A percentile compares a stretch with the other conserved stretches of the same genome.
Evolutionary conservation across 2,797 vertebrate species (phyloP).

Genomic region (Microctenopoma stevenorrisi): DNA sequence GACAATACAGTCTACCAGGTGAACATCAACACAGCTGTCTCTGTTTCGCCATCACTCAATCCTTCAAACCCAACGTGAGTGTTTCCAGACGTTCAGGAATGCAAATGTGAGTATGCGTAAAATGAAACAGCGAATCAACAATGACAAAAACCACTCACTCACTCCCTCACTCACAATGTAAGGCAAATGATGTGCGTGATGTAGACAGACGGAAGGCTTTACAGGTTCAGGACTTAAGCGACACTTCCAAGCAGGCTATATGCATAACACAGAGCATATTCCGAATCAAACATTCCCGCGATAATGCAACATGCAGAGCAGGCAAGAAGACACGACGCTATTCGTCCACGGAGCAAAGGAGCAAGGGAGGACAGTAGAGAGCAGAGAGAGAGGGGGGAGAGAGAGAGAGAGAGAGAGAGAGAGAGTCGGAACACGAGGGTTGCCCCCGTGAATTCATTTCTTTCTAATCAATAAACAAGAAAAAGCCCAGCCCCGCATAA

Average conservation of each 20-base stretch:
- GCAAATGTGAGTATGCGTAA: constrained; percentile 30
- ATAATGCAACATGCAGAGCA: constrained; percentile 81
- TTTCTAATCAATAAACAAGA: constrained; percentile 84
- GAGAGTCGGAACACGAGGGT: constrained; percentile 73
- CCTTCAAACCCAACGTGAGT: background rate
- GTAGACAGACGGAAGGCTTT: background rate
- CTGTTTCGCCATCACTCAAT: background rate
- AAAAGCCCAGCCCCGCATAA: constrained; percentile 68
- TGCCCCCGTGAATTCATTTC: constrained; percentile 81
- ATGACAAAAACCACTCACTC: constrained; percentile 24
- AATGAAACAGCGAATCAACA: background rate
- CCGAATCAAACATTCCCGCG: constrained; percentile 84
- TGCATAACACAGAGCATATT: constrained; percentile 52
- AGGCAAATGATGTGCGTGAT: background rate
- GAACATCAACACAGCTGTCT: background rate
- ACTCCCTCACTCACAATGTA: background rate
- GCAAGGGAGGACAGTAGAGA: constrained; percentile 64
- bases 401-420: constrained; percentile 51
- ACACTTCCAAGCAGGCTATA: constrained; percentile 43
- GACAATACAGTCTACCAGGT: constrained; percentile 11
- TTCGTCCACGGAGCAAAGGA: constrained; percentile 76
- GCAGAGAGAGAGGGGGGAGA: constrained; percentile 46
- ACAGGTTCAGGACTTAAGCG: constrained; percentile 15
- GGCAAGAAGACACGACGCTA: constrained; percentile 68
- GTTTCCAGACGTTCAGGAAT: constrained; percentile 30